Percentiles rank a stretch among this genome's conserved stretches.
These are phyloP conservation scores for Myocastor coypus DNA, from an alignment of 2,113 vertebrate genomes.

Conservation along the genomic window DNA sequence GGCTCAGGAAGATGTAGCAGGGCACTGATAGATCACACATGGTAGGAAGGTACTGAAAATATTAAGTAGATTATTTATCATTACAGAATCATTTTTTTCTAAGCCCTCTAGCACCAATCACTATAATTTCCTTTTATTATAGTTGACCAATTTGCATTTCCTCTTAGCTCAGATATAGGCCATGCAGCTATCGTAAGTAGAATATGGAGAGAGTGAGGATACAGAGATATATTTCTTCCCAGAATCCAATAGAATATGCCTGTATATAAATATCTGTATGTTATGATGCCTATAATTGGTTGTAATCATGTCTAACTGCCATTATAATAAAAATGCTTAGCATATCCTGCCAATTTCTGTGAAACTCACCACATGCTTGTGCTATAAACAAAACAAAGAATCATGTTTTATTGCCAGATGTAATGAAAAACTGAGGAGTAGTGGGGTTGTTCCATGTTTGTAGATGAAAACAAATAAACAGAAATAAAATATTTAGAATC, in stretches of 20 bases:
- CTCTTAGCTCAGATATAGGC: not conserved
- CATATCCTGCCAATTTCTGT: not conserved
- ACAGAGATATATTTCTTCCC: not conserved
- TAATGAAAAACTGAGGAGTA: not conserved
- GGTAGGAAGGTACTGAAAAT: not conserved
- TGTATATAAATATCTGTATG: not conserved
- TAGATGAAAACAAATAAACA: not conserved
- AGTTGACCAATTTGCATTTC: not conserved
- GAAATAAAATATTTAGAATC: not conserved
- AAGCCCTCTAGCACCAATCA: not conserved
- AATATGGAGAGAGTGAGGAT: not conserved
- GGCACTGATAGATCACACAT: slow-evolving; percentile 5
- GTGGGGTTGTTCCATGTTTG: not conserved
- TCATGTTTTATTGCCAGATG: not conserved
- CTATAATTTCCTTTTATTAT: slow-evolving; percentile 25
- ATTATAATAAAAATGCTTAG: not conserved
- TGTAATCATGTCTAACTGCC: not conserved
- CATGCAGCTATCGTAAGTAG: not conserved
- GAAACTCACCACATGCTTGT: not conserved
- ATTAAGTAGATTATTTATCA: not conserved
- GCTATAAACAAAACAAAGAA: slow-evolving; percentile 3
- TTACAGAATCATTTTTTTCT: not conserved
- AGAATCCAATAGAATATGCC: not conserved
- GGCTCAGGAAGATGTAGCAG: not conserved
- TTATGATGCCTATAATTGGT: not conserved